Evolutionary conservation across 2,888 invertebrate genomes (phyloP), one percentile per base, ranked within the genome.

Genomic region (Zaprionus obscuricornis): DNA sequence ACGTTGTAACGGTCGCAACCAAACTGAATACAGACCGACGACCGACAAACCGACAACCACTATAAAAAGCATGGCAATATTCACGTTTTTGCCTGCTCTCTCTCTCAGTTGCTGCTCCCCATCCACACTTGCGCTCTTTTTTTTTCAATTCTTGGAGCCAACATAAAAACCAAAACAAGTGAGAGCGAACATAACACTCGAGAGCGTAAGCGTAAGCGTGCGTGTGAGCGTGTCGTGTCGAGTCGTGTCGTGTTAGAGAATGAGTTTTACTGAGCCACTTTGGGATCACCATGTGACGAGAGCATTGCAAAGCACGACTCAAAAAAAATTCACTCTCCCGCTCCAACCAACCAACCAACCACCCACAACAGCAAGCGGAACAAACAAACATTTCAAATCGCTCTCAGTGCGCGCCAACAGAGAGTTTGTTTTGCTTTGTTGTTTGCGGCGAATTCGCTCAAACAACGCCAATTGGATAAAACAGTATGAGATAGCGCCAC

Each of bases 1-100:
- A 75, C 74, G 84, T 77, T 79, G 78, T 87, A 88, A 88, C 88
- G 86, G 88, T 87, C 85, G 81, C 71, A 81, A 79, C 54, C 81
- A 81, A 86, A 88, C 88, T 88, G 74, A 81, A 62, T 64, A 52
- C 58, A 52, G 22, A 39, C n/a, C 49, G 29, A 17, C 50, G 60
- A 33, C 59, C 24, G 24, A 24, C 4, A 24, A 24, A 24, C 24
- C 8, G 5, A 24, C 5, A 24, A 24, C 24, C 4, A 24, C 24
- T 4, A 8, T 6, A 66, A 51, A 46, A 60, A 59, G 67, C 62
- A 62, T 66, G 67, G 33, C 67, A n/a, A n/a, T n/a, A 66, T 51
- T 43, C 67, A 67, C 24, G 24, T 8, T 59, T 59, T 59, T 43
- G 52, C 60, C 36, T 39, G 13, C 3, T 39, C 33, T 31, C 36